Base-by-base conservation (phyloP, 37 sponge, comb jelly and placozoan species). In the Hormiphora californensis region DNA sequence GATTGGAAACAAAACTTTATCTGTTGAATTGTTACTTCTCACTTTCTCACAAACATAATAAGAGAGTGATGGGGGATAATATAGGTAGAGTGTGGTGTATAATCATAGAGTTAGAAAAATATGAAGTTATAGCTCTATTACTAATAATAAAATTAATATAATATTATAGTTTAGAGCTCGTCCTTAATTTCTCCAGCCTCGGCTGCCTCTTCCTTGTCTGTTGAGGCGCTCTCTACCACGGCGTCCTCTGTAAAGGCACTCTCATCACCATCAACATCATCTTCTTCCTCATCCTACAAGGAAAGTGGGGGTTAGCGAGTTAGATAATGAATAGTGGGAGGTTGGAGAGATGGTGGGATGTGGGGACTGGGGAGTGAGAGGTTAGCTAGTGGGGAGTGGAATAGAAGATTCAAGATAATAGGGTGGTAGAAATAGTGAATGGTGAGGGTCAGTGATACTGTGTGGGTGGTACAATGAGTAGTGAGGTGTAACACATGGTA, bases 271-370 rank as follows among this genome's bases (percentile, higher is more conserved):
- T 33, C 55, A 33, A 40, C 22, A 1, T 55, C 90, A 59, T 85
- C 87, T 81, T 91, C 87, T 17, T 40, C 89, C 0, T 54, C 40
- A 36, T 90, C 90, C 22, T 88, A 12, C n/a, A 5, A 30, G n/a
- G 61, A 12, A n/a, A n/a, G n/a, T n/a, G n/a, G n/a, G n/a, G n/a
- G n/a, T n/a, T n/a, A n/a, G n/a, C n/a, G n/a, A n/a, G n/a, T n/a
- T n/a, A n/a, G n/a, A n/a, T n/a, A n/a, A n/a, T n/a, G n/a, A n/a
- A n/a, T n/a, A n/a, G 61, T 5, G 61, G 27, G 27, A 30, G 61
- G n/a, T 5, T 21, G 7, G n/a, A 57, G 61, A 30, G 27, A 12
- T 25, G 27, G 53, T 49, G 9, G 15, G 53, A 15, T 17, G 53
- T 9, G 15, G 15, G 53, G 53, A 49, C 15, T 17, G 15, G 12